phyloP scores from a whole-genome alignment of 1,140 invertebrate genomes.

The Calephelis virginiensis region DNA sequence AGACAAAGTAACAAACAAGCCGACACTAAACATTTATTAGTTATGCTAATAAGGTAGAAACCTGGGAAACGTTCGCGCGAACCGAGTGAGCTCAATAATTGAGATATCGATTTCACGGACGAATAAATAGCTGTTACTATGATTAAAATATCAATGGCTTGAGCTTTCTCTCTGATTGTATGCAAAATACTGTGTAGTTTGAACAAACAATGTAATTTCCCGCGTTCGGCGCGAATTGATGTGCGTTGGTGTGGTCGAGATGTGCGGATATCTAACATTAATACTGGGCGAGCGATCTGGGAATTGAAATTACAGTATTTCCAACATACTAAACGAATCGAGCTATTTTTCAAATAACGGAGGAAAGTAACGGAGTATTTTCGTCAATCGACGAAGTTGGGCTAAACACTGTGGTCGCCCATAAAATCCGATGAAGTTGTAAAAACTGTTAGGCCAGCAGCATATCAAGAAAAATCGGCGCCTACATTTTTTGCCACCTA shows the following conservation, averaged over 20 bases:
- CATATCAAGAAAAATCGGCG: too few relatives aligned
- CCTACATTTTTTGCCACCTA: too few relatives aligned
- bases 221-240: constrained; percentile 40
- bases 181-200: constrained; percentile 63
- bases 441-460: too few relatives aligned
- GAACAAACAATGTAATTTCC: constrained; percentile 60
- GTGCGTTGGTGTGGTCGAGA: constrained; percentile 32
- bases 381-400: too few relatives aligned
- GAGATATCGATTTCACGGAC: constrained; percentile 60
- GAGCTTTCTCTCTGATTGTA: constrained; percentile 68
- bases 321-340: too few relatives aligned
- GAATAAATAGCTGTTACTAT: constrained; percentile 49
- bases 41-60: constrained; percentile 32
- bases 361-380: too few relatives aligned
- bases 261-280: background rate
- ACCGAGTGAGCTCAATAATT: constrained; percentile 36
- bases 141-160: constrained; percentile 70
- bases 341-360: too few relatives aligned
- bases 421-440: too few relatives aligned
- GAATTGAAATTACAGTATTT: too few relatives aligned
- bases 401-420: too few relatives aligned
- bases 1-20: constrained; percentile 27
- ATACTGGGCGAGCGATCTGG: too few relatives aligned
- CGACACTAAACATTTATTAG: constrained; percentile 34
- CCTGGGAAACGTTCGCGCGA: constrained; percentile 29